Conservation (phyloP, 1,140 invertebrate species). For the Drosophila grimshawi region DNA sequence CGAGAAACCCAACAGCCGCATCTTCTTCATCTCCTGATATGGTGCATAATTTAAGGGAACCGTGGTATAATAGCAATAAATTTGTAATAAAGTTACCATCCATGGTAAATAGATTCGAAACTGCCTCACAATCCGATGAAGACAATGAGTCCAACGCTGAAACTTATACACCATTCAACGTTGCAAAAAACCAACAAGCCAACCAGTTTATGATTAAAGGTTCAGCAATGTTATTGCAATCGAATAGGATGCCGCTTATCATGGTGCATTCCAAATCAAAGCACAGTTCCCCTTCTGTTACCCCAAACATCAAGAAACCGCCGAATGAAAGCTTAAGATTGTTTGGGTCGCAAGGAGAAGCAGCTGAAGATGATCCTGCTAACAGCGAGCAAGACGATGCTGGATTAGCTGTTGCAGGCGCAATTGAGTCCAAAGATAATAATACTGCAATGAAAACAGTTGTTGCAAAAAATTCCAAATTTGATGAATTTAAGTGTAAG, state of each 20-base stretch:
- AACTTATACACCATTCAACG: not conserved
- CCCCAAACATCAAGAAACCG: not conserved
- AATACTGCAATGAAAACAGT: not conserved
- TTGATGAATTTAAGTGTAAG: not conserved
- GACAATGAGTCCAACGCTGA: not conserved
- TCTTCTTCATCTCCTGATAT: not conserved
- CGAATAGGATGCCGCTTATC: not conserved
- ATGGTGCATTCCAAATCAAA: conserved; percentile 5
- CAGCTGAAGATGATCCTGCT: not conserved
- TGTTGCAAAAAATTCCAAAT: not conserved
- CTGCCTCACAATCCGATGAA: not conserved
- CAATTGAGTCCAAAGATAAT: not conserved
- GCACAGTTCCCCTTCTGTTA: not conserved
- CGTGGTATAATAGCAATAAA: not conserved
- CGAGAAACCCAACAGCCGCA: not conserved
- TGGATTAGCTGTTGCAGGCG: not conserved
- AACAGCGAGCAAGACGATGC: not conserved
- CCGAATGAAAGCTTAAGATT: not conserved
- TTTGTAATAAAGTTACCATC: not conserved
- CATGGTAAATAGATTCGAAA: not conserved
- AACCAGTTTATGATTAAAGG: not conserved
- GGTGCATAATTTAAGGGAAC: not conserved
- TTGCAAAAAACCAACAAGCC: not conserved
- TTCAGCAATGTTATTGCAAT: not conserved
- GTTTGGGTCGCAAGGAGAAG: not conserved